Percentiles rank a stretch among this genome's conserved stretches.
Evolutionary conservation across 2,888 invertebrate genomes (phyloP).

Genomic region (Drosophila nr. perissopoda): DNA sequence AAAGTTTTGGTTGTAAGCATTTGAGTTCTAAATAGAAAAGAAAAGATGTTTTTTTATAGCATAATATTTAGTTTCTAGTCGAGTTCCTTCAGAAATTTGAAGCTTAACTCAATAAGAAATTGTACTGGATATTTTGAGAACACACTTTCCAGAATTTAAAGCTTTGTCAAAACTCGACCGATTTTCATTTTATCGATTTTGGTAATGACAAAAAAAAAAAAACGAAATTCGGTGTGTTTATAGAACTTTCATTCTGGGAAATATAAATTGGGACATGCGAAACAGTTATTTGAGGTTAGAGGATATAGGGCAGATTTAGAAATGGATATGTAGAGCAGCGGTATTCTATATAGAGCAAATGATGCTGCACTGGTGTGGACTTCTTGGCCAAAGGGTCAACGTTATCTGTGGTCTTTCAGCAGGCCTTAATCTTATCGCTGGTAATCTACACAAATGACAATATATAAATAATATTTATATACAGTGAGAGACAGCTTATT

Average conservation of each 20-base stretch:
- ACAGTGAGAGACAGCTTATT: too few species aligned
- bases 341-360: background rate
- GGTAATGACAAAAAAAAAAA: too few species aligned
- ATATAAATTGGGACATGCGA: background rate
- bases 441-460: background rate
- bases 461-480: background rate
- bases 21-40: background rate
- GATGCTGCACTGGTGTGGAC: background rate
- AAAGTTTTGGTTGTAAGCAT: background rate
- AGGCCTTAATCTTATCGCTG: background rate
- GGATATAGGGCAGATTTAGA: background rate
- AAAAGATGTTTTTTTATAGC: background rate
- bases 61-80: background rate
- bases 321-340: background rate
- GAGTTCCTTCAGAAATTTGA: too few species aligned
- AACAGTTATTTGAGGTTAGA: background rate
- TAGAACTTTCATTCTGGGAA: background rate
- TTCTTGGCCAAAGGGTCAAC: background rate
- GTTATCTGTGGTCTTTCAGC: background rate
- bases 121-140: background rate
- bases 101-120: background rate
- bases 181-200: too few species aligned
- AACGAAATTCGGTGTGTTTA: too few species aligned
- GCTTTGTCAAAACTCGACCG: background rate
- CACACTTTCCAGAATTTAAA: background rate